Conservation (phyloP, 2,797 vertebrate genomes). For the Myoxocephalus aenaeus region DNA sequence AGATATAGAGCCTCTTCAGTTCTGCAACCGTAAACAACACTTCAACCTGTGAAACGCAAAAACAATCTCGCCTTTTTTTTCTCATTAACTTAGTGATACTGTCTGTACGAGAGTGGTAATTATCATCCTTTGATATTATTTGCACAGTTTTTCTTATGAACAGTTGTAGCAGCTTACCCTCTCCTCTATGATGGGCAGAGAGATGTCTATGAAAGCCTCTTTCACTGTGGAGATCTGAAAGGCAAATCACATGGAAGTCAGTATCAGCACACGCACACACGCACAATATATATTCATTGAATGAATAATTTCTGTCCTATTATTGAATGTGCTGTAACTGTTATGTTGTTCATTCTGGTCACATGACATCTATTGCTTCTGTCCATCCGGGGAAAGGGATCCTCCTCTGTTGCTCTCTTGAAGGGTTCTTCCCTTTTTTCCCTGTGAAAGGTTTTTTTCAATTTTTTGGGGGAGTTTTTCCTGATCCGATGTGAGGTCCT, state of each 20-base stretch:
- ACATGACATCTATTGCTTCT: too few relatives aligned
- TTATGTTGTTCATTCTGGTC: too few relatives aligned
- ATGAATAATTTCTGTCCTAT: too few relatives aligned
- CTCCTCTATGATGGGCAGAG: conserved; percentile 97
- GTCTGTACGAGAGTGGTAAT: background rate
- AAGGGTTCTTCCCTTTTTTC: too few relatives aligned
- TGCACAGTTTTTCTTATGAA: background rate
- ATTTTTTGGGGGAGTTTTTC: too few relatives aligned
- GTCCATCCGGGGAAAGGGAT: too few relatives aligned
- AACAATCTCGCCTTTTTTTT: too few relatives aligned
- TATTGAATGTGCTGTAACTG: too few relatives aligned
- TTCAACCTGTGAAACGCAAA: background rate
- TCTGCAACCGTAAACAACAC: background rate
- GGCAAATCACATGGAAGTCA: conserved; percentile 23
- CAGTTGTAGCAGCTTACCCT: conserved; percentile 86
- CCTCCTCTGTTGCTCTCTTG: too few relatives aligned
- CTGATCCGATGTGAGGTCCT: too few relatives aligned
- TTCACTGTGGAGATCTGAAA: conserved; percentile 94
- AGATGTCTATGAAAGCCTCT: conserved; percentile 98
- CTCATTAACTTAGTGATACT: background rate
- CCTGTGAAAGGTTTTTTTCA: too few relatives aligned
- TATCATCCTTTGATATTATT: background rate
- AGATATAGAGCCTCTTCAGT: background rate
- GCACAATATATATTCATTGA: too few relatives aligned
- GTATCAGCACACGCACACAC: background rate